Base-by-base conservation (phyloP, 2,113 vertebrate genomes). In the Glaucomys volans region DNA sequence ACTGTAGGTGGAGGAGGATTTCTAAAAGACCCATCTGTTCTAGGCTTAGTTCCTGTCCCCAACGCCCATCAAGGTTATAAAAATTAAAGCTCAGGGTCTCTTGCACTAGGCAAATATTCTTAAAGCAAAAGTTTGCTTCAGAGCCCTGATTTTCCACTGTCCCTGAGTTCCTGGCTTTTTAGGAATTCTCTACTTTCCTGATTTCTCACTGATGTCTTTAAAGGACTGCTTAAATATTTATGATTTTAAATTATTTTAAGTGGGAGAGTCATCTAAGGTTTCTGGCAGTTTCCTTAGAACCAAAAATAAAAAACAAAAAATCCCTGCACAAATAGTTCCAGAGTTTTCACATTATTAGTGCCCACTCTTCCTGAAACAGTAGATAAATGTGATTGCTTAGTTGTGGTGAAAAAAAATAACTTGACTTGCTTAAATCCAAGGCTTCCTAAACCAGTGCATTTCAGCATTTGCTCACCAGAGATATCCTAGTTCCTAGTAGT, bases 321-420 rank as follows among this genome's bases (percentile, higher is more conserved):
- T n/a, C 54, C 26, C 69, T 57, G 26, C 18, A 40, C n/a, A 91
- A 72, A 62, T 1, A 35, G 75, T 52, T 86, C 69, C 59, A n/a
- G 79, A 75, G 24, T 83, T 59, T 75, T 69, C 24, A 44, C n/a
- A 35, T 91, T 44, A 47, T 71, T 37, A 89, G 24, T 90, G 81
- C 42, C 28, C 13, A 52, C 1, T 90, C 30, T 52, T 85, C 69
- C 69, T 26, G 26, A 75, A 87, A 64, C 40, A 37, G 24, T 35
- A 24, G 42, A 57, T 44, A 85, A 66, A 69, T 40, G n/a, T 37
- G 85, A 90, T 97, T 74, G 74, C 47, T n/a, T 59, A 74, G 42
- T n/a, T 91, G 52, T 52, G 44, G 88, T 71, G 59, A 91, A 90
- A 95, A 40, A 52, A 77, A 90, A 64, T 76, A 91, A 67, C 37